Evolutionary conservation across 2,113 vertebrate genomes (phyloP), one percentile per base, ranked within the genome.

Genomic region (Amphiprion percula): DNA sequence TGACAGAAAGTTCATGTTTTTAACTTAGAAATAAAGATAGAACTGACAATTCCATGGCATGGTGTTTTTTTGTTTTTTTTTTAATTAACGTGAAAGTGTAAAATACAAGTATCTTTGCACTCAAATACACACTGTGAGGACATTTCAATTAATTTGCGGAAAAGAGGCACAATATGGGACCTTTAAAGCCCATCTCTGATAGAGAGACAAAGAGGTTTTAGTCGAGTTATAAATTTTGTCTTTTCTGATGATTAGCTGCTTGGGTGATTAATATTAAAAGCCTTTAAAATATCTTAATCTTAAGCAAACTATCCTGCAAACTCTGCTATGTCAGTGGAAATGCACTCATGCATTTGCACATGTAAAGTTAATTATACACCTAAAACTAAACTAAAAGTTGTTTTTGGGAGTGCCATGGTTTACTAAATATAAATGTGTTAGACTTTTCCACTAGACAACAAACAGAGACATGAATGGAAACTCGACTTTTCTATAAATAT

Each of bases 401-500:
- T 53, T 68, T 72, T 83, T 87, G 87, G 83, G 73, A 62, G 47
- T 6, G 5, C 15, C 1, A 1, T 39, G 19, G 12, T 55, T 58
- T 49, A 53, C 30, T 56, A 66, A 75, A 76, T 80, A 33, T 86
- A 37, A 37, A 37, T 37, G 54, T 59, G 33, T 62, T 30, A 30
- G 30, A 30, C 30, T 30, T 87, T 79, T 84, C 74, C 74, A 70
- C 30, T 68, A 44, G 10, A 72, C 28, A 74, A 46, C 67, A 81
- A 83, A 77, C 71, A 63, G 19, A 56, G n/a, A 1, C 47, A 37
- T 67, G 8, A 77, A 85, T 79, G 39, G 49, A 83, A 71, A 68
- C 6, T 44, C 16, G 0, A 21, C 24, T 61, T 68, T 79, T 62
- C 23, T 44, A 46, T 39, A 59, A 67, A 68, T 49, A 74, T 37